phyloP scores from a whole-genome alignment of 2,888 invertebrate species.

The Octonoba sinensis region DNA sequence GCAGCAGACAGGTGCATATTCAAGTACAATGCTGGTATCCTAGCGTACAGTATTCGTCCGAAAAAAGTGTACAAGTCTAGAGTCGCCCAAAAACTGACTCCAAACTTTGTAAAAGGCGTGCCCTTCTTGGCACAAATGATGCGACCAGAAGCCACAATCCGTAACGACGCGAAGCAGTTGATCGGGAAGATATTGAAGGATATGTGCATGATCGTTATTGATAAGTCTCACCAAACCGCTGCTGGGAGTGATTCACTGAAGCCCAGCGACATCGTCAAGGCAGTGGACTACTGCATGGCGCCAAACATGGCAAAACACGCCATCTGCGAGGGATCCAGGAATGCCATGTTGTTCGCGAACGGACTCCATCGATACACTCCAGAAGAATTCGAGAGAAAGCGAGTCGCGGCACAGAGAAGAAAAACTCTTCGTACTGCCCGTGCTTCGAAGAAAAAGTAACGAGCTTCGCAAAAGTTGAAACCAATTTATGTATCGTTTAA shows the following conservation, averaged over 20 bases:
- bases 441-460: too few relatives aligned
- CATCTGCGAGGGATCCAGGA: constrained; percentile 5
- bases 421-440: too few relatives aligned
- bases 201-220: not conserved
- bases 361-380: not conserved
- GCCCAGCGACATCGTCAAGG: not conserved
- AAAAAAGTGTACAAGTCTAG: not conserved
- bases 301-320: not conserved
- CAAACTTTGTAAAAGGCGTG: not conserved
- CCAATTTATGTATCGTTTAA: too few relatives aligned
- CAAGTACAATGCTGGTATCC: constrained; percentile 2
- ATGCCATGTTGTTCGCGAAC: not conserved
- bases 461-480: too few relatives aligned
- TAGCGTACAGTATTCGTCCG: not conserved
- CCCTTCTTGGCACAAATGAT: not conserved
- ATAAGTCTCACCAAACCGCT: not conserved
- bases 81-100: not conserved
- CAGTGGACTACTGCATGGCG: constrained; percentile 2
- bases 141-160: not conserved
- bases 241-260: not conserved
- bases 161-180: not conserved
- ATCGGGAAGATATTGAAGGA: not conserved
- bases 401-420: too few relatives aligned
- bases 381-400: not conserved
- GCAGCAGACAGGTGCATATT: constrained; percentile 1